A percentile compares a stretch with the other conserved stretches of the same genome.
These are phyloP conservation scores for Tetrapedia diversipes DNA, from an alignment of 2,888 invertebrate genomes.

Conservation along the genomic window DNA sequence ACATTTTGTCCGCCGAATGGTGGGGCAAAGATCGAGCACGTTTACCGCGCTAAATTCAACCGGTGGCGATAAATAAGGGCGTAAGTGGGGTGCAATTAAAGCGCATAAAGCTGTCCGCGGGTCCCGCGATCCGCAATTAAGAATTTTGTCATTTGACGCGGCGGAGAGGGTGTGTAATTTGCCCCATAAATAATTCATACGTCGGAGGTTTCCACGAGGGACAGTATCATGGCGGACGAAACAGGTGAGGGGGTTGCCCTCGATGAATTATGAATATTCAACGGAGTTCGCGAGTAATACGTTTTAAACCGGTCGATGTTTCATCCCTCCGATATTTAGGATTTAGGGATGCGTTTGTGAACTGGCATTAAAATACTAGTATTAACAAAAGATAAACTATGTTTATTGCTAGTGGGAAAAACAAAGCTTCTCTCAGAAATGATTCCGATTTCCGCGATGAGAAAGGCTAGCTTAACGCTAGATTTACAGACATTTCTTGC, in stretches of 20 bases:
- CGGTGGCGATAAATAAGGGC: conserved; percentile 43
- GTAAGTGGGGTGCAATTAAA: conserved; percentile 53
- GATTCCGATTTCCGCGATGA: too few relatives aligned
- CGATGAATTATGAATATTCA: conserved; percentile 78
- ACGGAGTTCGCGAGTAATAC: conserved; percentile 74
- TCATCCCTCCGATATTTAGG: conserved; percentile 47
- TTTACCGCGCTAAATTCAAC: not conserved
- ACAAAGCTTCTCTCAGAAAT: too few relatives aligned
- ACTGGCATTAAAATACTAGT: too few relatives aligned
- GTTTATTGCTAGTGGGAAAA: too few relatives aligned
- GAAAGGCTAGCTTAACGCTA: too few relatives aligned
- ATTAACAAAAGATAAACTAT: too few relatives aligned
- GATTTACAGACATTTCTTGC: too few relatives aligned
- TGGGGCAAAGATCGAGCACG: not conserved
- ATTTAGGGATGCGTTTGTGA: too few relatives aligned
- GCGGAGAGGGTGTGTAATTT: conserved; percentile 65
- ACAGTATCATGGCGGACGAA: conserved; percentile 68
- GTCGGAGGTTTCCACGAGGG: conserved; percentile 55
- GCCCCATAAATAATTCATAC: conserved; percentile 77
- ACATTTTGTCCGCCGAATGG: too few relatives aligned
- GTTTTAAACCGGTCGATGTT: conserved; percentile 60
- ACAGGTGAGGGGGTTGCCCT: conserved; percentile 51
- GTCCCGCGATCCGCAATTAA: conserved; percentile 64
- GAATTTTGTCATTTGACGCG: conserved; percentile 69
- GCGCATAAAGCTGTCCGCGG: conserved; percentile 64